Evolutionary conservation across 2,888 invertebrate genomes (phyloP).

Genomic region (Andrena bicolor): DNA sequence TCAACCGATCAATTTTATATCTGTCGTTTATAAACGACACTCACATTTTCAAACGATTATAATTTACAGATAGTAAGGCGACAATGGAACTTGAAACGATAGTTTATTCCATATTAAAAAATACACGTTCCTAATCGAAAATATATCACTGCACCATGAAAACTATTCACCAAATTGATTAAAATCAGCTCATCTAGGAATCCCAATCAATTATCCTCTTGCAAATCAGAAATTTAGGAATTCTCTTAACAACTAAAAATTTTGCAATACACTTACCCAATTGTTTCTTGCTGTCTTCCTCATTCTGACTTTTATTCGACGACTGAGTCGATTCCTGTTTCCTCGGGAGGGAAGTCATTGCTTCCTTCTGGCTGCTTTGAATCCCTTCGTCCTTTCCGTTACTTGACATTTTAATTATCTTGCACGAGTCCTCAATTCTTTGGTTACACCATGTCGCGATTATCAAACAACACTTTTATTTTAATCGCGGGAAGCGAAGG

Average conservation of each 20-base stretch:
- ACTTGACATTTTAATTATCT: constrained; percentile 20
- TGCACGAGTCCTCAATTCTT: background rate
- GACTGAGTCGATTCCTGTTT: background rate
- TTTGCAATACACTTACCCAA: constrained; percentile 17
- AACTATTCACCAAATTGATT: too few relatives aligned
- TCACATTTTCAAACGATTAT: background rate
- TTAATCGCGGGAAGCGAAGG: background rate
- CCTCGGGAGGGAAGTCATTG: background rate
- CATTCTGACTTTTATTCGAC: background rate
- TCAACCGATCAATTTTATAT: too few relatives aligned
- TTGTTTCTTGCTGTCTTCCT: background rate
- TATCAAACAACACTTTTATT: background rate
- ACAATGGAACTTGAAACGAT: background rate
- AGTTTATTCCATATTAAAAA: background rate
- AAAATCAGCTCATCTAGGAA: too few relatives aligned
- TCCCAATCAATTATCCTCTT: too few relatives aligned
- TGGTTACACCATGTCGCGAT: background rate
- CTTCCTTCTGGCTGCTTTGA: background rate
- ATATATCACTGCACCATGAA: background rate
- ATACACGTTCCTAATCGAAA: background rate
- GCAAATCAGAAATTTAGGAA: too few relatives aligned
- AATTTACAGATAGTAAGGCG: too few relatives aligned
- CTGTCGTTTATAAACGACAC: too few relatives aligned
- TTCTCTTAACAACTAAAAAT: background rate
- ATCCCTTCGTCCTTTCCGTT: background rate